Base-by-base conservation (phyloP, 2,797 vertebrate species). In the Phataginus tricuspis region DNA sequence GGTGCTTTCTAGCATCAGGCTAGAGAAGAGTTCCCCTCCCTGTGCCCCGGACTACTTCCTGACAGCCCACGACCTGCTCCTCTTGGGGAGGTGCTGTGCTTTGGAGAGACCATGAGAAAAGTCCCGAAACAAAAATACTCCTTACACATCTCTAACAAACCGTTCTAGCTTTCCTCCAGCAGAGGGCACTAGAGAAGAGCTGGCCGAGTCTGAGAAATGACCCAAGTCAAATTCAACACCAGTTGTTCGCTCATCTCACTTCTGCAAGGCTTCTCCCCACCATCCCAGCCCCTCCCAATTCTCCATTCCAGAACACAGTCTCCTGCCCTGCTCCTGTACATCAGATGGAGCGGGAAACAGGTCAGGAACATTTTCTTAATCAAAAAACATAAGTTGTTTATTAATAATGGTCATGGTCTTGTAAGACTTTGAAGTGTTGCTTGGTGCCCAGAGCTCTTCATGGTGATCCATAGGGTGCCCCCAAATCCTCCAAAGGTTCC, bases 161-260 rank as follows among this genome's bases (percentile, higher is more conserved):
- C 89, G 49, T 86, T 96, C 69, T 34, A 63, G 5, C 31, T n/a
- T 0, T 71, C 15, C 0, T 39, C 96, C 97, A 95, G 96, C 80
- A 98, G 96, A 94, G 95, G 96, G 96, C 75, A 49, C 7, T 8
- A 83, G 39, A 93, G 89, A 96, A 31, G 85, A 96, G 90, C 75
- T 23, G 49, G 55, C 37, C 1, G 11, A 19, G 21, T 12, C 27
- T 25, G 34, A 25, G 66, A 14, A 31, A 45, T 42, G 80, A 45
- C 21, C 34, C 2, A 66, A 34, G n/a, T 64, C 72, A 29, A 45
- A 27, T 19, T 25, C 13, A 74, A 12, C n/a, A 45, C 42, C 19
- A 59, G 61, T 6, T 23, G 13, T 8, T 71, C 15, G 37, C 39
- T 53, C 53, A 3, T 21, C 6, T 29, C 25, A 5, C 37, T 66